Base-by-base conservation (phyloP, 2,797 vertebrate species). In the Spea hammondii region DNA sequence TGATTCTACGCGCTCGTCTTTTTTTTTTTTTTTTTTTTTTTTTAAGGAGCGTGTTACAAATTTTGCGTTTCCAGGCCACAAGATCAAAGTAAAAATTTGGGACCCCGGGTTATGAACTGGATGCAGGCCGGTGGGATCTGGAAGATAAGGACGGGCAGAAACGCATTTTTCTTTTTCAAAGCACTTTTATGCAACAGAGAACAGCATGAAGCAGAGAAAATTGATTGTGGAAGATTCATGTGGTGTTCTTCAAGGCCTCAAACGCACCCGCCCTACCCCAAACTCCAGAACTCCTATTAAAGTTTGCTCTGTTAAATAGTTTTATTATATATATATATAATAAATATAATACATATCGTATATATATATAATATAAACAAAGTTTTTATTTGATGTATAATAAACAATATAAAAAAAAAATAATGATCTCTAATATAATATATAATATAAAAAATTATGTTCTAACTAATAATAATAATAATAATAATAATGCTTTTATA, bases 181-280 rank as follows among this genome's bases (percentile, higher is more conserved):
- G 11, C 55, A 50, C 64, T 67, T 73, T 68, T 73, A 71, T 66
- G 65, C 17, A 73, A 73, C 62, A 79, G 46, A 65, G 64, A 72
- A 65, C 69, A 78, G 76, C 76, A 78, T 78, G 76, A 72, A 78
- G 78, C 78, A 79, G 47, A 79, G 72, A 74, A 47, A 74, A 78
- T 72, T 59, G 70, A 74, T 79, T 79, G 70, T 60, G 64, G 53
- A 73, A 79, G 71, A 79, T 74, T 79, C 78, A 74, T 79, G 71
- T 79, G 70, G 72, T 74, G 78, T 79, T 65, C 55, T 14, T 62
- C 64, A 7, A 66, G 62, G 62, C 77, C 70, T 44, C 54, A 70
- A 65, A 69, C 53, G 11, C 54, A 46, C 65, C 65, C 10, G 45
- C 5, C 17, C 17, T 17, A 14, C 9, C 47, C 55, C 55, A 62